Percentiles rank a stretch among this genome's conserved stretches.
Conservation (phyloP, 2,113 vertebrate species). For the Mesoclemmys tuberculata region DNA sequence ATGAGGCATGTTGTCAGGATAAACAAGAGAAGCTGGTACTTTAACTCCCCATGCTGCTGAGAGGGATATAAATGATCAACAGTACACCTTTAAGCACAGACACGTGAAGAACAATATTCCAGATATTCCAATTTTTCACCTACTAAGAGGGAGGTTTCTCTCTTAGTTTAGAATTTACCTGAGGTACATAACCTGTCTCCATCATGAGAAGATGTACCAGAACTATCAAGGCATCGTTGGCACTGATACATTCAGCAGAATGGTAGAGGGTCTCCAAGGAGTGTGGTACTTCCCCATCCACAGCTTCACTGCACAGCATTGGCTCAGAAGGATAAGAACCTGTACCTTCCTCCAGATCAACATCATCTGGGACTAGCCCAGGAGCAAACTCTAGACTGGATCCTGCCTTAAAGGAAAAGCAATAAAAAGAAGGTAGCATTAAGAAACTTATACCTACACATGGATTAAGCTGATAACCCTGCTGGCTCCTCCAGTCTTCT, state of each 20-base stretch:
- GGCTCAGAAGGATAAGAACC: conserved; percentile 80
- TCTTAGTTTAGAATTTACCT: conserved; percentile 76
- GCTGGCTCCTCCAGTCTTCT: not conserved
- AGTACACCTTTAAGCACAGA: not conserved
- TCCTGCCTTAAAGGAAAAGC: conserved; percentile 69
- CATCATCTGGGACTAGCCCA: conserved; percentile 53
- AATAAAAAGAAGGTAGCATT: not conserved
- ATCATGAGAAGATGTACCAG: conserved; percentile 90
- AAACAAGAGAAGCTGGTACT: not conserved
- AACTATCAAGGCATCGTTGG: conserved; percentile 87
- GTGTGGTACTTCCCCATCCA: conserved; percentile 86
- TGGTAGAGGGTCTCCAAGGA: conserved; percentile 88
- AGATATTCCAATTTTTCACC: not conserved
- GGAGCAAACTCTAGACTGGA: conserved; percentile 63
- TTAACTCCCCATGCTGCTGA: not conserved
- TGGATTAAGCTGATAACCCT: not conserved
- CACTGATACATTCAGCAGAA: conserved; percentile 73
- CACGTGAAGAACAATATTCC: not conserved
- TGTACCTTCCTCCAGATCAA: conserved; percentile 63
- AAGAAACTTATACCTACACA: not conserved
- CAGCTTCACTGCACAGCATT: conserved; percentile 92
- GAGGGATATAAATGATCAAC: not conserved
- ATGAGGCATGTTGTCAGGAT: not conserved
- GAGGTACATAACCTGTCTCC: conserved; percentile 89
- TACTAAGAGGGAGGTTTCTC: not conserved